Evolutionary conservation across 2,113 vertebrate species (phyloP).

Genomic region (Urocolius indicus): DNA sequence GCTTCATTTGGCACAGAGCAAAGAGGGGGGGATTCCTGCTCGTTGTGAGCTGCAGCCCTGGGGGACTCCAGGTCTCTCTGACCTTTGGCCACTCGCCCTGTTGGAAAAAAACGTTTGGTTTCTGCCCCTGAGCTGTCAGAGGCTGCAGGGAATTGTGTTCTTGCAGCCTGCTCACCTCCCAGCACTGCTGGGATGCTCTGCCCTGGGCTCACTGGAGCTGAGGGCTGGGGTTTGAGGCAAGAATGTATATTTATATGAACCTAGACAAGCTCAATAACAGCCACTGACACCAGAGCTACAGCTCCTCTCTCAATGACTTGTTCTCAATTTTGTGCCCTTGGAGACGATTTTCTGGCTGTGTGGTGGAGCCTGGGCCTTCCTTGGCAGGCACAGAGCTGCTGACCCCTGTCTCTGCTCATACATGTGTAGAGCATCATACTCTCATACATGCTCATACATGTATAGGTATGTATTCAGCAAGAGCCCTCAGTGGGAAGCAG

Average conservation of each 20-base stretch:
- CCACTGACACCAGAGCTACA: fast-evolving
- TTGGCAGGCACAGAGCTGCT: background rate
- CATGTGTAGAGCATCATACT: fast-evolving
- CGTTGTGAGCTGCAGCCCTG: background rate
- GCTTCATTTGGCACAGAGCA: background rate
- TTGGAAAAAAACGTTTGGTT: background rate
- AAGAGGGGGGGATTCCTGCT: background rate
- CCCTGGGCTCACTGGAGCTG: background rate
- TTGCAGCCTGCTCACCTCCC: background rate
- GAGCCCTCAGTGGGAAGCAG: too few species aligned
- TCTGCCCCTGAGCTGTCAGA: background rate
- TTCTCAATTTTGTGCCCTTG: background rate
- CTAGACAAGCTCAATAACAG: background rate
- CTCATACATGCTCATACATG: fast-evolving
- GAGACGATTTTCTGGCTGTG: background rate
- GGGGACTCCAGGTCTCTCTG: background rate
- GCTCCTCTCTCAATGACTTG: background rate
- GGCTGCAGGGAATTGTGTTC: background rate
- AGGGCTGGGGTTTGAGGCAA: background rate
- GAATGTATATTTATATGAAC: background rate
- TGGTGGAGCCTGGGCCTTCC: background rate
- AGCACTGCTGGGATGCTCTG: background rate
- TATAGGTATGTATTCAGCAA: background rate
- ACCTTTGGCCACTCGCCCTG: background rate
- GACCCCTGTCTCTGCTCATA: background rate